A percentile compares a stretch with the other conserved stretches of the same genome.
phyloP scores from a whole-genome alignment of 2,797 vertebrate genomes.

The Lerista edwardsae region DNA sequence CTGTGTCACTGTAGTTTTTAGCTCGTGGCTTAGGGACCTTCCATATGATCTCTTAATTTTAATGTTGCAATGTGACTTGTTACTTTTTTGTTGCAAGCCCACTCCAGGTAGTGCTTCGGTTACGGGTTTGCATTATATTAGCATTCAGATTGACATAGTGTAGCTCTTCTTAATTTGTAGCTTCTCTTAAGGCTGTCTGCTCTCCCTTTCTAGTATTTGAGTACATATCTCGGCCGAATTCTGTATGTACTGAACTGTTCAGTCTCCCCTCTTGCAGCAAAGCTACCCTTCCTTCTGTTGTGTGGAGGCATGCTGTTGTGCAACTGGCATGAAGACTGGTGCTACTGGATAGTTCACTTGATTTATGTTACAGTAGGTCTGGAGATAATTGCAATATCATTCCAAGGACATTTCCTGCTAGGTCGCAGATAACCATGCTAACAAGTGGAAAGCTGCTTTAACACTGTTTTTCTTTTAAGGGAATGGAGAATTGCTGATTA shows the following conservation, averaged over 20 bases:
- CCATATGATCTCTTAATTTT: neutral
- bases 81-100: neutral
- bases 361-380: neutral
- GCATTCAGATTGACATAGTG: neutral
- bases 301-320: neutral
- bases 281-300: neutral
- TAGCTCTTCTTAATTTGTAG: neutral
- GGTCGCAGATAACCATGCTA: neutral
- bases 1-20: neutral
- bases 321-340: neutral
- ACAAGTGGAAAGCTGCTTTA: neutral
- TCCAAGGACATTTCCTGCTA: neutral
- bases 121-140: neutral
- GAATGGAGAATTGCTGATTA: neutral
- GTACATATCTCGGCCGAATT: neutral
- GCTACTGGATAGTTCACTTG: neutral
- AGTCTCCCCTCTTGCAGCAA: neutral
- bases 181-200: neutral
- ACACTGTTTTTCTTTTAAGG: neutral
- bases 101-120: neutral
- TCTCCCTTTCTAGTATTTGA: neutral
- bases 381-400: neutral
- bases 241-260: neutral
- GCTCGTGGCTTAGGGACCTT: neutral
- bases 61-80: neutral